These are phyloP conservation scores for Ctenopoma multispine DNA, from an alignment of 2,797 vertebrate genomes.

Conservation along the genomic window DNA sequence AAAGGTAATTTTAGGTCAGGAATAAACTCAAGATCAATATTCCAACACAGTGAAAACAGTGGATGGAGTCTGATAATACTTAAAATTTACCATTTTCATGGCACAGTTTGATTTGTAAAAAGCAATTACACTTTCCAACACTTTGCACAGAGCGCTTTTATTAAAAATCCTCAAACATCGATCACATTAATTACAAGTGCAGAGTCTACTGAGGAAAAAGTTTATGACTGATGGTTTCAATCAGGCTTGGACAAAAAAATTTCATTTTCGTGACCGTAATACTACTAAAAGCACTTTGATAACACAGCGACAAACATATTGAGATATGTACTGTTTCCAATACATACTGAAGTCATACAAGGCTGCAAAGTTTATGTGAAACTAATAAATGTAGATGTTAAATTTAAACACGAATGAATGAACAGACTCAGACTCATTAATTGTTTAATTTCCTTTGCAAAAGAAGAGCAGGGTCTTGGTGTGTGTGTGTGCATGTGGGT, in stretches of 20 bases:
- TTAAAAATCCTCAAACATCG: constrained; percentile 64
- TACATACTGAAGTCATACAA: constrained; percentile 39
- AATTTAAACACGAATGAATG: constrained; percentile 26
- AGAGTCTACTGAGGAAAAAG: constrained; percentile 45
- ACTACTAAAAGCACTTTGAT: constrained; percentile 52
- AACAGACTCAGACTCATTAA: constrained; percentile 27
- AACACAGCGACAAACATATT: constrained; percentile 40
- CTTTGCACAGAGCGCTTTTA: constrained; percentile 61
- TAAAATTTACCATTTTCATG: neutral
- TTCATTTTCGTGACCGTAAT: constrained; percentile 21
- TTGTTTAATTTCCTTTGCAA: constrained; percentile 35
- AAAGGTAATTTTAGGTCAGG: neutral
- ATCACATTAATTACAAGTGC: constrained; percentile 58
- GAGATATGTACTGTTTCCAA: constrained; percentile 22
- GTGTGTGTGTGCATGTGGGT: constrained; percentile 12
- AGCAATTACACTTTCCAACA: constrained; percentile 37
- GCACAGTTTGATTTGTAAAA: constrained; percentile 25
- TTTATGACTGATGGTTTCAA: constrained; percentile 59
- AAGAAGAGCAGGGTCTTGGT: constrained; percentile 22
- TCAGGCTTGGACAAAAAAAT: constrained; percentile 46
- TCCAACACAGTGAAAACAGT: neutral
- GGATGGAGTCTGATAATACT: neutral
- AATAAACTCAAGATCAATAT: neutral
- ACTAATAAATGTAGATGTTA: constrained; percentile 29
- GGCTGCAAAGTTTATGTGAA: constrained; percentile 17